phyloP scores from a whole-genome alignment of 1,140 invertebrate species.

The Brevipalpus yothersi region DNA sequence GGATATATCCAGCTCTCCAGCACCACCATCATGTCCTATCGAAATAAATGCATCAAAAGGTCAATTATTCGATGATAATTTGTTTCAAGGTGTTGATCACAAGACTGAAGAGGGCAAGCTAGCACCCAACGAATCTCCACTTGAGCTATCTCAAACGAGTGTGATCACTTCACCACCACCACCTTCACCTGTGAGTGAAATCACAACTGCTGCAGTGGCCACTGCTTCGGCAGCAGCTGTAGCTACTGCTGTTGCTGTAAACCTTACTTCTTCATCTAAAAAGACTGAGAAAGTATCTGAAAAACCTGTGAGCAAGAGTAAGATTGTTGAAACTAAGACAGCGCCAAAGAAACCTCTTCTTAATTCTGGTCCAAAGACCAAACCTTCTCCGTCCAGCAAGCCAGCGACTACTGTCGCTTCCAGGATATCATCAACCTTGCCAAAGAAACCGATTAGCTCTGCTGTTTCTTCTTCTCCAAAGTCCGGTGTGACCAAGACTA shows the following conservation, averaged over 20 bases:
- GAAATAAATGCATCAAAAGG: background rate
- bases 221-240: background rate
- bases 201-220: background rate
- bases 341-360: background rate
- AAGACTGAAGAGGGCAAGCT: background rate
- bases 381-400: background rate
- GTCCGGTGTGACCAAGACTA: background rate
- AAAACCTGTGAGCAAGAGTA: background rate
- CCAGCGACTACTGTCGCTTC: background rate
- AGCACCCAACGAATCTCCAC: background rate
- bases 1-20: too few relatives aligned
- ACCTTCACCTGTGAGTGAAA: background rate
- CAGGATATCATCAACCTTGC: background rate
- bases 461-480: background rate
- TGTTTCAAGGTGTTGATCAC: background rate
- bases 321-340: background rate
- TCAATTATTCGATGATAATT: background rate
- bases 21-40: background rate
- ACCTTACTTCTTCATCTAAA: background rate
- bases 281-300: background rate
- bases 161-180: too few relatives aligned
- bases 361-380: background rate
- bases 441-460: background rate
- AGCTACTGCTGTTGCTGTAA: background rate
- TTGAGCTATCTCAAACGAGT: too few relatives aligned